phyloP scores from a whole-genome alignment of 2,797 vertebrate species.

The Crocodylus rhombifer region DNA sequence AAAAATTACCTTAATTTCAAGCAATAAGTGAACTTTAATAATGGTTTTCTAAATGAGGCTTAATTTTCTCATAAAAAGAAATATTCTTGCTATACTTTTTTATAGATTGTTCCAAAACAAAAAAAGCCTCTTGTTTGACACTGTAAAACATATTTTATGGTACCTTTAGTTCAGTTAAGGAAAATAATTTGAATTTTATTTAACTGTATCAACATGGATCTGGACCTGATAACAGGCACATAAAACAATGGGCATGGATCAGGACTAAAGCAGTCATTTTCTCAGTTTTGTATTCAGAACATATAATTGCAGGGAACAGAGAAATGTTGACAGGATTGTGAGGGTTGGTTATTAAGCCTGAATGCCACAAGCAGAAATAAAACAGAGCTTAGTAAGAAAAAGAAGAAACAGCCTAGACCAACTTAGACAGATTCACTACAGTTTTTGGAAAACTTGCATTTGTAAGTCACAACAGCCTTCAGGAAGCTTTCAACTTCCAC shows the following conservation, averaged over 20 bases:
- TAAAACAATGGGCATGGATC: background rate
- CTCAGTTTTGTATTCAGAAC: background rate
- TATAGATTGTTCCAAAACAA: background rate
- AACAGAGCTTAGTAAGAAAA: rapidly evolving
- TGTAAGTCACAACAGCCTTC: background rate
- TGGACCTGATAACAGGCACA: background rate
- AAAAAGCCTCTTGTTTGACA: background rate
- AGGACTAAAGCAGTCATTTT: background rate
- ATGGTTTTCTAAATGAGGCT: background rate
- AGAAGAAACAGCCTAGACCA: background rate
- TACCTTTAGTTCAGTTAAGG: background rate
- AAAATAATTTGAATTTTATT: background rate
- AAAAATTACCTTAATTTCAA: background rate
- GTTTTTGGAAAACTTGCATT: background rate
- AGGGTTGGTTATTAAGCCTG: background rate
- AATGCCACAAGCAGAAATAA: background rate
- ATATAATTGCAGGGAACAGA: background rate
- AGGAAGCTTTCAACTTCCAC: background rate
- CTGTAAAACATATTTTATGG: background rate
- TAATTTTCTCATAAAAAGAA: no score
- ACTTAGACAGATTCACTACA: rapidly evolving
- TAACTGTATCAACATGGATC: background rate
- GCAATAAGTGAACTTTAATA: background rate
- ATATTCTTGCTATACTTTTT: background rate
- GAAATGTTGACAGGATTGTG: background rate